Conservation (phyloP, 37 sponge, comb jelly and placozoan genomes). For the Mnemiopsis leidyi region DNA sequence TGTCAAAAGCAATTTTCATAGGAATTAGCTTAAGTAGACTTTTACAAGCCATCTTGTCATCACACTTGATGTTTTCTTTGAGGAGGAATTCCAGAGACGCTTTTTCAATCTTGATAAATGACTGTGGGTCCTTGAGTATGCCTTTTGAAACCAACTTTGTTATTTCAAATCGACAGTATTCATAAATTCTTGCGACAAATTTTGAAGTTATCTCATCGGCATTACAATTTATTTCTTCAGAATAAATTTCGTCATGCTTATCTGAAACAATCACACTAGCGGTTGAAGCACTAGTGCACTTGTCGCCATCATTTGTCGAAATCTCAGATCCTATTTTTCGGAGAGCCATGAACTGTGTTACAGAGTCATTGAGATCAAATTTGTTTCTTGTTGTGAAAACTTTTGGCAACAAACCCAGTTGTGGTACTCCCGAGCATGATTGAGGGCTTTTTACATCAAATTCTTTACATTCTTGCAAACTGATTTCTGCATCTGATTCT, state of each 20-base stretch:
- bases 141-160: background rate
- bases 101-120: background rate
- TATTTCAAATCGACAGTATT: background rate
- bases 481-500: background rate
- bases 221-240: background rate
- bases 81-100: background rate
- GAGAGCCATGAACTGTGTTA: background rate
- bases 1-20: background rate
- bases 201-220: background rate
- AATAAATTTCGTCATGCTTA: background rate
- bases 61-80: slow-evolving; percentile 30
- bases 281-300: no score
- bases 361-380: background rate
- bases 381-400: background rate
- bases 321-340: background rate
- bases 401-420: background rate
- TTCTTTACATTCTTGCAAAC: background rate
- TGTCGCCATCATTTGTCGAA: background rate
- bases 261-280: background rate
- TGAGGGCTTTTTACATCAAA: background rate
- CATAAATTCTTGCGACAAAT: slow-evolving; percentile 8
- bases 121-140: background rate
- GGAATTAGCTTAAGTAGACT: background rate
- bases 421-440: background rate
- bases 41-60: slow-evolving; percentile 27